These are phyloP conservation scores for Myoxocephalus aenaeus DNA, from an alignment of 2,797 vertebrate species.

Conservation along the genomic window DNA sequence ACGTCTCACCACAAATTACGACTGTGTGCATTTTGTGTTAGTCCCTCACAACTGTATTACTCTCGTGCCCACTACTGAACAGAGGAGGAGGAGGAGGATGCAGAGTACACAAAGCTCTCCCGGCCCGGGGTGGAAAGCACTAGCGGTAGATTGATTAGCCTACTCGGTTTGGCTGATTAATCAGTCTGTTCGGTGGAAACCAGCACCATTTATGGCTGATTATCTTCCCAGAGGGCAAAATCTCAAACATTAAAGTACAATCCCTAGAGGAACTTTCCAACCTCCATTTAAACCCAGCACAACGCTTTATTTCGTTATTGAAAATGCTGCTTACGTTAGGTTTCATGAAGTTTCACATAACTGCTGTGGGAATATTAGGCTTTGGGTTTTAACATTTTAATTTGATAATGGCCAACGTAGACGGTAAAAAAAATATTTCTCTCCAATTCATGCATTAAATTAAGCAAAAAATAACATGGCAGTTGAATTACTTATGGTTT, in stretches of 20 bases:
- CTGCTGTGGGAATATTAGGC: neutral
- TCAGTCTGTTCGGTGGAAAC: conserved; percentile 71
- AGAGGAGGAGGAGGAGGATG: conserved; percentile 39
- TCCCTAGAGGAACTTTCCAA: conserved; percentile 58
- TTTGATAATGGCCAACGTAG: neutral
- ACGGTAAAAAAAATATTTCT: neutral
- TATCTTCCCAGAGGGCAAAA: conserved; percentile 66
- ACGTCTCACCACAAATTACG: neutral
- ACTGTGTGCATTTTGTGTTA: conserved; percentile 17
- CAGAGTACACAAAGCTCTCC: conserved; percentile 52
- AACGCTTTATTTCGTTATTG: conserved; percentile 43
- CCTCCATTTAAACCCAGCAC: conserved; percentile 39
- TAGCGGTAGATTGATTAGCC: conserved; percentile 77
- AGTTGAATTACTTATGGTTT: neutral
- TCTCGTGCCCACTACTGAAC: conserved; percentile 32
- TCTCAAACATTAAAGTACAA: conserved; percentile 51
- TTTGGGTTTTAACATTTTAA: neutral
- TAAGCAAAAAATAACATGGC: neutral
- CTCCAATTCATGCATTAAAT: neutral
- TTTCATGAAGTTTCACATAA: conserved; percentile 30
- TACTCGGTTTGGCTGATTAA: conserved; percentile 77
- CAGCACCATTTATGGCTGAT: conserved; percentile 79
- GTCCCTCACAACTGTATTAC: conserved; percentile 28
- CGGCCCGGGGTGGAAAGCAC: conserved; percentile 61
- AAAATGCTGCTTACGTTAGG: conserved; percentile 33